A percentile compares a stretch with the other conserved stretches of the same genome.
Evolutionary conservation across 1,140 invertebrate species (phyloP).

Genomic region (Aphelinus atriplicis): DNA sequence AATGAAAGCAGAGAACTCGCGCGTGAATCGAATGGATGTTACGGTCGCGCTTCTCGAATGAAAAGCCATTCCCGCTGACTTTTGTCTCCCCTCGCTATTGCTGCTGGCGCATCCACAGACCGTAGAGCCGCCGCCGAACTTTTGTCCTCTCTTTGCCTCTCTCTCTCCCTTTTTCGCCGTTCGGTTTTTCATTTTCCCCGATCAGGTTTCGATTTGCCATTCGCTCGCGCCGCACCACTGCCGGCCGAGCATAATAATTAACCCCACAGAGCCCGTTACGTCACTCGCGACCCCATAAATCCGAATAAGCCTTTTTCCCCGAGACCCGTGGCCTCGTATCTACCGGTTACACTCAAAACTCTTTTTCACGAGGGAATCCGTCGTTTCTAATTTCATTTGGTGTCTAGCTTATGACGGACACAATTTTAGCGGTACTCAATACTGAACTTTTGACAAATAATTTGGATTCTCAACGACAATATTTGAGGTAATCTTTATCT

Average conservation of each 20-base stretch:
- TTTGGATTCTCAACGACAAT: no score
- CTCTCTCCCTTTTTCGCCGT: slow-evolving; percentile 5
- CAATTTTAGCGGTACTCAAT: no score
- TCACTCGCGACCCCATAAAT: slow-evolving; percentile 34
- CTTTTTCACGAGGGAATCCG: not conserved
- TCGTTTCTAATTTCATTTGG: slow-evolving; percentile 29
- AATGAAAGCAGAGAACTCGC: not conserved
- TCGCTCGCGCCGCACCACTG: not conserved
- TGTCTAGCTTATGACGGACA: no score
- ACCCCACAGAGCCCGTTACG: slow-evolving; percentile 22
- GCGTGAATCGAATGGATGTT: not conserved
- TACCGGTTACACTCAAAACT: slow-evolving; percentile 8
- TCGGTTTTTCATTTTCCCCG: slow-evolving; percentile 32
- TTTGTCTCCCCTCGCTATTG: not conserved
- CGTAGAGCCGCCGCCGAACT: slow-evolving; percentile 2
- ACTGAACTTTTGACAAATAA: no score
- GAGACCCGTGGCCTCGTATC: not conserved
- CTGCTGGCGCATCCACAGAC: not conserved
- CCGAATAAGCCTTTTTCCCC: slow-evolving; percentile 34
- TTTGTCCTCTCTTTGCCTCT: slow-evolving; percentile 9
- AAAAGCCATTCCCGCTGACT: not conserved
- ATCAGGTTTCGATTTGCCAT: slow-evolving; percentile 34
- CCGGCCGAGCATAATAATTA: slow-evolving; percentile 35
- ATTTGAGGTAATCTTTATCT: no score
- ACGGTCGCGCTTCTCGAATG: not conserved